Base-by-base conservation (phyloP, 2,797 vertebrate species). In the Orestias chungarensis region DNA sequence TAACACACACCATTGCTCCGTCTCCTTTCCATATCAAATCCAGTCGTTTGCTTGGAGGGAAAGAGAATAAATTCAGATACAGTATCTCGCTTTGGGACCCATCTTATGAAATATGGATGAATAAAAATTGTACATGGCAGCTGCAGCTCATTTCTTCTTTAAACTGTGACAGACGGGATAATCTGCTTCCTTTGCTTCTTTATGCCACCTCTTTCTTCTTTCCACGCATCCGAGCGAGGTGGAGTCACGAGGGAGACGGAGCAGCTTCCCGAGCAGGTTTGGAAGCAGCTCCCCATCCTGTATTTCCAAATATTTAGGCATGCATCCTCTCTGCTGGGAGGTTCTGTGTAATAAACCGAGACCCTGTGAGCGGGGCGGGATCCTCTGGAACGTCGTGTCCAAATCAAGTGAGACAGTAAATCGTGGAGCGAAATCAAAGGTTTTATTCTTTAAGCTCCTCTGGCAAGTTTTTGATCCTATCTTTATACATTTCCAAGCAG, bases 41-140 rank as follows among this genome's bases (percentile, higher is more conserved):
- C 70, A 88, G 78, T 76, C 38, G 7, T 79, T 11, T 64, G 40
- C 15, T 57, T 67, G 44, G 59, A 5, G n/a, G 23, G 75, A 78
- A 89, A 20, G 86, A 68, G 66, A 57, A 69, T 89, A 49, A 81
- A 84, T 87, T 83, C 85, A 90, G 87, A 87, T 87, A 74, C 70
- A 82, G 33, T 91, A 88, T 91, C 89, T 83, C 82, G 77, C 44
- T 2, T 82, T 76, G 72, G 71, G 86, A 82, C 73, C 77, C 70
- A 66, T 50, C 75, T 75, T 86, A 83, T 93, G 88, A 94, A 91
- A 91, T 88, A 89, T 91, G 82, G 81, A 89, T 78, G 71, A 81
- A 86, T 87, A 83, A 80, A 88, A 87, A 78, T 64, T 44, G 73
- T 68, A 27, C 35, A 68, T 72, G 64, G 86, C 91, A 93, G 86